Percentiles rank a stretch among this genome's conserved stretches.
Evolutionary conservation across 1,140 invertebrate species (phyloP).

Genomic region (Parasteatoda tepidariorum): DNA sequence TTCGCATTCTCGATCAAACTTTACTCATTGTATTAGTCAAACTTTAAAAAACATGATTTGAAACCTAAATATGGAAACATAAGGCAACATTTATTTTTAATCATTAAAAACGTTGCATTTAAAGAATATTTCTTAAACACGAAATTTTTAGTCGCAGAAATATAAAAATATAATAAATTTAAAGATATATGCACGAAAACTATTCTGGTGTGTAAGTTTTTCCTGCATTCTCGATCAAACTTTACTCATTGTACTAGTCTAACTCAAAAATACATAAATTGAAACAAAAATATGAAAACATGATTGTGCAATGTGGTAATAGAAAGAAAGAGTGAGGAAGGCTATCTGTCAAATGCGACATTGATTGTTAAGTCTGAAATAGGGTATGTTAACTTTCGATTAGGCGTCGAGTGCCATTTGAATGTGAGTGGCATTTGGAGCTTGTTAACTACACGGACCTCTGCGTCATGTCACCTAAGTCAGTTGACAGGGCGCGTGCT

Average conservation of each 20-base stretch:
- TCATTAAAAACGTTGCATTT: too few species aligned
- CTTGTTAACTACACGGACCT: constrained; percentile 48
- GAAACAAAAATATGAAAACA: not conserved
- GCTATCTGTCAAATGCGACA: constrained; percentile 12
- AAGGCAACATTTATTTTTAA: not conserved
- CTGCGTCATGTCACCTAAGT: constrained; percentile 27
- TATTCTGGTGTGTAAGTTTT: not conserved
- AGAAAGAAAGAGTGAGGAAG: not conserved
- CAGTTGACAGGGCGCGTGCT: constrained; percentile 44
- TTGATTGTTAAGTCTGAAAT: constrained; percentile 19
- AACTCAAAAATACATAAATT: not conserved
- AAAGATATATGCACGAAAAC: too few species aligned
- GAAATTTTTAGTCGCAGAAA: not conserved
- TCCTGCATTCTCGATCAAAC: not conserved
- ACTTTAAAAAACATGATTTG: not conserved
- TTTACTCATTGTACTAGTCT: not conserved
- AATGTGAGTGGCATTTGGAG: constrained; percentile 51
- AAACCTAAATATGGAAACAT: not conserved
- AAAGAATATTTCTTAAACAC: not conserved
- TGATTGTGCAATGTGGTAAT: too few species aligned
- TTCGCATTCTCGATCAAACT: not conserved
- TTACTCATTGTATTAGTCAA: not conserved
- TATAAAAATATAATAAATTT: too few species aligned
- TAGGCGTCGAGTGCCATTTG: constrained; percentile 40
- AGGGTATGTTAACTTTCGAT: constrained; percentile 46